These are phyloP conservation scores for Muscicapa adusta DNA, from an alignment of 2,113 vertebrate species.

Conservation along the genomic window DNA sequence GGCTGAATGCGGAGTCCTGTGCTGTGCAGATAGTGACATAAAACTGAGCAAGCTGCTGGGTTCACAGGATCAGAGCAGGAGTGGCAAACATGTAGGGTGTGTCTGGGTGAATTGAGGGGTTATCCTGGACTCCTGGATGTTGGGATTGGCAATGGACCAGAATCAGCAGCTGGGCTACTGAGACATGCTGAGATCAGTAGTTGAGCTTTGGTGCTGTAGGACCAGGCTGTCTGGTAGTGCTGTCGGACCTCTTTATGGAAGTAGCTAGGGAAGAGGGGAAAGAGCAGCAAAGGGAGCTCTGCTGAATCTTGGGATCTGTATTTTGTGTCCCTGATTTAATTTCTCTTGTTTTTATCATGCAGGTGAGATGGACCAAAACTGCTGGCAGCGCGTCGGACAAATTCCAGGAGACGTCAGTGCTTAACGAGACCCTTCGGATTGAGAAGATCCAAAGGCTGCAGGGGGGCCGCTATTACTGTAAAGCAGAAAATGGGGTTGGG, in stretches of 20 bases:
- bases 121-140: rapidly evolving
- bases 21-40: neutral
- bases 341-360: neutral
- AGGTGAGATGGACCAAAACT: slow-evolving; percentile 98
- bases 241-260: neutral
- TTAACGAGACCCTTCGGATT: slow-evolving; percentile 95
- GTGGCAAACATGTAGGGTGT: neutral
- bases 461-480: slow-evolving; percentile 99
- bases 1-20: neutral
- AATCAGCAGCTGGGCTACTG: neutral
- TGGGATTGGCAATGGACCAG: neutral
- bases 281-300: neutral
- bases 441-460: slow-evolving; percentile 90
- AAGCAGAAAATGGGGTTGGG: slow-evolving; percentile 97
- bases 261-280: neutral
- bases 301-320: neutral
- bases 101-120: neutral
- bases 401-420: slow-evolving; percentile 97
- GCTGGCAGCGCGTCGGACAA: slow-evolving; percentile 95
- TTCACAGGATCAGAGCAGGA: neutral
- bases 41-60: neutral
- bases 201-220: neutral
- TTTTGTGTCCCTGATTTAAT: neutral
- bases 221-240: neutral
- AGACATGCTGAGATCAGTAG: neutral